A percentile compares a stretch with the other conserved stretches of the same genome.
These are phyloP conservation scores for Reinhardtius hippoglossoides DNA, from an alignment of 2,113 vertebrate genomes.

Conservation along the genomic window DNA sequence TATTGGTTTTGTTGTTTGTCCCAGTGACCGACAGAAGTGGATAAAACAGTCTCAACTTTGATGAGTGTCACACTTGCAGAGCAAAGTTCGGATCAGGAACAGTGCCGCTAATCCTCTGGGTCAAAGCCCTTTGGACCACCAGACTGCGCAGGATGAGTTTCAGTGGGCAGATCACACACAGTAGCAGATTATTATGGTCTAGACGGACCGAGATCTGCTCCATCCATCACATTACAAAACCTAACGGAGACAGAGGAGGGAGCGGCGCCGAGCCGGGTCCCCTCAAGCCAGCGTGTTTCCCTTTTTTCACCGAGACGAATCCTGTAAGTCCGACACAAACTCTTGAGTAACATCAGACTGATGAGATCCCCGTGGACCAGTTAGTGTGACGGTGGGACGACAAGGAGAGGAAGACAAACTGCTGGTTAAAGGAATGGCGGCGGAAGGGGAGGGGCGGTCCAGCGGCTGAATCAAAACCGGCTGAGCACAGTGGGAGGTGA, in stretches of 20 bases:
- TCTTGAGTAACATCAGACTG: not conserved
- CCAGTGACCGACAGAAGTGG: too few species aligned
- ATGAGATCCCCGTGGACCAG: not conserved
- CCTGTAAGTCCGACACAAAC: constrained; percentile 8
- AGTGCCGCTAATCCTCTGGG: constrained; percentile 26
- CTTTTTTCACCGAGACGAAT: constrained; percentile 23
- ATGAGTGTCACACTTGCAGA: not conserved
- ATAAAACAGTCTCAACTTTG: not conserved
- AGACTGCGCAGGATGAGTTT: constrained; percentile 39
- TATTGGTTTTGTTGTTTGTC: too few species aligned
- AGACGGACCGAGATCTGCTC: constrained; percentile 44
- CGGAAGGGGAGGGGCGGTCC: too few species aligned
- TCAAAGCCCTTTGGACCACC: constrained; percentile 37
- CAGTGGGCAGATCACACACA: not conserved
- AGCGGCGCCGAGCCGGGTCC: not conserved
- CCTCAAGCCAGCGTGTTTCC: constrained; percentile 9
- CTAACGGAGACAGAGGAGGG: constrained; percentile 19
- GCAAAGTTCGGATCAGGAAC: not conserved
- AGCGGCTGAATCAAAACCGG: constrained; percentile 17
- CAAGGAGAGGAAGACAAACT: too few species aligned
- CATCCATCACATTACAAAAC: constrained; percentile 56
- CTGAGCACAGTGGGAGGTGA: constrained; percentile 16
- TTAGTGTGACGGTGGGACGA: too few species aligned
- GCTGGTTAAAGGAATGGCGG: too few species aligned
- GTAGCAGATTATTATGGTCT: constrained; percentile 57